These are phyloP conservation scores for Zaprionus lachaisei DNA, from an alignment of 1,140 invertebrate species.

Conservation along the genomic window DNA sequence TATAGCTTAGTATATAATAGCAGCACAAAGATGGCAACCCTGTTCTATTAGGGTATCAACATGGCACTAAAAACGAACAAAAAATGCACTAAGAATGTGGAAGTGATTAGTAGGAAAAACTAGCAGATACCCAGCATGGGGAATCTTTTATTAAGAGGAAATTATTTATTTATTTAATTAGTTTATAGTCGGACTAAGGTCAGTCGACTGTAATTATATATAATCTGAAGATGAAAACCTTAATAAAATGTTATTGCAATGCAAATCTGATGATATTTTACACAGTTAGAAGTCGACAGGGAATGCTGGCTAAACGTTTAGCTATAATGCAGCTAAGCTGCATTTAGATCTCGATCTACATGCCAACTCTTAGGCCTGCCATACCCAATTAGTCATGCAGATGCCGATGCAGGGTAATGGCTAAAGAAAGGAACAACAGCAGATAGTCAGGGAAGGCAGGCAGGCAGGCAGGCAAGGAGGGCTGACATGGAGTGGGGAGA, in stretches of 20 bases:
- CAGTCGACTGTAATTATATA: too few species aligned
- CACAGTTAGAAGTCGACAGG: too few species aligned
- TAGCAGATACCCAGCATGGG: not conserved
- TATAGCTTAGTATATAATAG: too few species aligned
- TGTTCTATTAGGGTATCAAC: constrained; percentile 24
- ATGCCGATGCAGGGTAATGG: not conserved
- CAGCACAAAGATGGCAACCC: not conserved
- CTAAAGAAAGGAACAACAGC: constrained; percentile 24
- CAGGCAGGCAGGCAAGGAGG: not conserved
- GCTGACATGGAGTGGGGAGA: not conserved
- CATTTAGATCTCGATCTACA: too few species aligned
- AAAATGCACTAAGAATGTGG: not conserved
- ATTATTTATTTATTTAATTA: too few species aligned
- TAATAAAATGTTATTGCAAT: too few species aligned
- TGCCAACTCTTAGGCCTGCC: not conserved
- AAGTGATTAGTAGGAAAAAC: not conserved
- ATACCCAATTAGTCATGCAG: not conserved
- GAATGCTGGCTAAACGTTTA: not conserved
- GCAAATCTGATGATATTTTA: too few species aligned
- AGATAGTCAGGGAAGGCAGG: constrained; percentile 12
- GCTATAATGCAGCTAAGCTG: not conserved
- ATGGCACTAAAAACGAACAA: constrained; percentile 71
- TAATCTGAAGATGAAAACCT: too few species aligned
- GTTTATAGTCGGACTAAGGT: too few species aligned
- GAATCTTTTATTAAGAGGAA: too few species aligned